Conservation (phyloP, 2,797 vertebrate species). For the Microctenopoma lineatum region DNA sequence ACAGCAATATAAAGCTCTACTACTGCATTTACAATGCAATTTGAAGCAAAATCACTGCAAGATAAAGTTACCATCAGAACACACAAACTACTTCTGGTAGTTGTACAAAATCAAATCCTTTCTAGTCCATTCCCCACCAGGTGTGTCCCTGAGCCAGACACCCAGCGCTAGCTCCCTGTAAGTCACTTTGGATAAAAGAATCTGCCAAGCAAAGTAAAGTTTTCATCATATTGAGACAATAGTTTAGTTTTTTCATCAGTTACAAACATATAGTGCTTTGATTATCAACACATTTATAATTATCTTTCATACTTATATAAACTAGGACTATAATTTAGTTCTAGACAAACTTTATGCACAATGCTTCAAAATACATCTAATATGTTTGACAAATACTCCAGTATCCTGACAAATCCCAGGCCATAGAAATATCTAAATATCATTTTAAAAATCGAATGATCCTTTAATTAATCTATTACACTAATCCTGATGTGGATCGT, state of each 20-base stretch:
- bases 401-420: constrained; percentile 34
- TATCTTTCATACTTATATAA: constrained; percentile 35
- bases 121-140: too few species aligned
- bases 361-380: constrained; percentile 31
- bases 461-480: constrained; percentile 65
- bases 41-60: too few species aligned
- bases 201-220: not conserved
- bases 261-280: not conserved
- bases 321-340: constrained; percentile 14
- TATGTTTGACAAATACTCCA: constrained; percentile 37
- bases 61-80: too few species aligned
- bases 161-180: too few species aligned
- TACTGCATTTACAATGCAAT: too few species aligned
- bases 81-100: too few species aligned
- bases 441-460: constrained; percentile 54
- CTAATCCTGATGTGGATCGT: constrained; percentile 63
- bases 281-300: constrained; percentile 6
- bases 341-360: constrained; percentile 27
- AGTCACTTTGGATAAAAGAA: too few species aligned
- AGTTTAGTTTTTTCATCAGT: not conserved
- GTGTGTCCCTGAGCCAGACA: too few species aligned
- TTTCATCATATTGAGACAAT: not conserved
- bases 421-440: constrained; percentile 28
- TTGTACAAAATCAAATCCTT: too few species aligned
- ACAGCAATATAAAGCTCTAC: too few species aligned